Base-by-base conservation (phyloP, 35 echinoderm and acorn worm genomes). In the Heliocidaris tuberculata region DNA sequence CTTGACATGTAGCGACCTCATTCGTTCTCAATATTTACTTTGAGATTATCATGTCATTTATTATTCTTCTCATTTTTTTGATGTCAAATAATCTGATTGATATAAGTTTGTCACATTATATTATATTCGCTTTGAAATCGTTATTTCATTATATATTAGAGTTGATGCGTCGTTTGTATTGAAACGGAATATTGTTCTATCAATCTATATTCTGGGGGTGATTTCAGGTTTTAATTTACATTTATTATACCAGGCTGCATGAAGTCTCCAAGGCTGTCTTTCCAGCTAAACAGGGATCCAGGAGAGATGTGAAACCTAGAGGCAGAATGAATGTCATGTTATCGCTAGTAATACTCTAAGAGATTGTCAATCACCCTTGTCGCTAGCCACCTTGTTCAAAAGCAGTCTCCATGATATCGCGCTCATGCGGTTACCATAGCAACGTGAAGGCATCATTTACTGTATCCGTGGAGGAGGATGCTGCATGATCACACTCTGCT, bases 361-460 rank as follows among this genome's bases (percentile, higher is more conserved):
- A 24, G 65, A n/a, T 78, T 78, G 65, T 78, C 65, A 78, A 78
- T 78, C 65, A 78, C 65, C n/a, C 65, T n/a, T 78, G 19, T 27
- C 27, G 21, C 65, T 19, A 78, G 65, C 27, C 65, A 78, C 21
- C 65, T 78, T 78, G 65, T 19, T 78, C 19, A 42, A 78, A 24
- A 78, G 21, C 65, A 78, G 65, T 78, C 27, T 78, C 65, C 65
- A 78, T 78, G 27, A 78, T 78, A 78, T 19, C 65, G 27, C 65
- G 65, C 65, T 78, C 65, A 78, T 78, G 65, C 65, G 27, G 65
- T 78, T 6, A n/a, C 27, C 65, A 78, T 78, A n/a, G 65, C 27
- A 78, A 78, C 65, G 17, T 78, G 65, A 78, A 78, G 65, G 65
- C 65, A 78, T 78, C 65, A 78, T 78, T 78, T 78, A 78, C 19